A percentile compares a stretch with the other conserved stretches of the same genome.
Evolutionary conservation across 2,888 invertebrate genomes (phyloP).

Genomic region (Aphelenchoides bicaudatus): DNA sequence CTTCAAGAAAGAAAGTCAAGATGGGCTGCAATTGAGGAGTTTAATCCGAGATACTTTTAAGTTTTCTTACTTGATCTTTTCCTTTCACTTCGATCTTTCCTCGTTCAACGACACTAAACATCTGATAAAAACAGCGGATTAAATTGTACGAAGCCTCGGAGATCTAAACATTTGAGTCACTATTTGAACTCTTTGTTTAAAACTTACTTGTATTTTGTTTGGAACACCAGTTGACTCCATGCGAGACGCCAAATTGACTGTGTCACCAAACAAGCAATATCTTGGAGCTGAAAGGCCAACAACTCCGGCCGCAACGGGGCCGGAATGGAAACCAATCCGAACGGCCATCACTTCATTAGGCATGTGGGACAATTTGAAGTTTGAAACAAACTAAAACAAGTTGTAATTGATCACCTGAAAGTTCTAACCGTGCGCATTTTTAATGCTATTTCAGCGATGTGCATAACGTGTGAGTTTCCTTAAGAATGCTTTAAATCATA

Average conservation of each 20-base stretch:
- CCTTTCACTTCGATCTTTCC: constrained; percentile 59
- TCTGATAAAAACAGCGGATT: constrained; percentile 54
- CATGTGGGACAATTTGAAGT: constrained; percentile 56
- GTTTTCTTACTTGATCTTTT: constrained; percentile 49
- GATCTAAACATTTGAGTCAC: constrained; percentile 39
- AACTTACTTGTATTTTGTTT: constrained; percentile 47
- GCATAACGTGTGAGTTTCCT: constrained; percentile 53
- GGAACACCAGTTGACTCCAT: constrained; percentile 53
- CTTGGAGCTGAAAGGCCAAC: constrained; percentile 45
- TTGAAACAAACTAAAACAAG: constrained; percentile 37
- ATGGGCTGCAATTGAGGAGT: too few relatives aligned
- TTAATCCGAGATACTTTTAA: too few relatives aligned
- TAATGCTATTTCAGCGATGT: constrained; percentile 57
- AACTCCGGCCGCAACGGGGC: constrained; percentile 57
- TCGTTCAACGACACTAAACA: constrained; percentile 50
- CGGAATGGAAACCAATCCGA: constrained; percentile 58
- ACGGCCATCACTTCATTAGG: constrained; percentile 59
- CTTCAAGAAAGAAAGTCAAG: too few relatives aligned
- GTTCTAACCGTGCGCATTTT: constrained; percentile 54
- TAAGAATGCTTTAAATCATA: too few relatives aligned
- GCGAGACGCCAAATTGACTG: constrained; percentile 52
- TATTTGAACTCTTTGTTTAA: not conserved
- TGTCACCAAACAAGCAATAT: constrained; percentile 54
- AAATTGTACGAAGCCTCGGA: constrained; percentile 54
- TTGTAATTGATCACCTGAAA: not conserved